These are phyloP conservation scores for Drosophila helvetica DNA, from an alignment of 2,888 invertebrate genomes.

Conservation along the genomic window DNA sequence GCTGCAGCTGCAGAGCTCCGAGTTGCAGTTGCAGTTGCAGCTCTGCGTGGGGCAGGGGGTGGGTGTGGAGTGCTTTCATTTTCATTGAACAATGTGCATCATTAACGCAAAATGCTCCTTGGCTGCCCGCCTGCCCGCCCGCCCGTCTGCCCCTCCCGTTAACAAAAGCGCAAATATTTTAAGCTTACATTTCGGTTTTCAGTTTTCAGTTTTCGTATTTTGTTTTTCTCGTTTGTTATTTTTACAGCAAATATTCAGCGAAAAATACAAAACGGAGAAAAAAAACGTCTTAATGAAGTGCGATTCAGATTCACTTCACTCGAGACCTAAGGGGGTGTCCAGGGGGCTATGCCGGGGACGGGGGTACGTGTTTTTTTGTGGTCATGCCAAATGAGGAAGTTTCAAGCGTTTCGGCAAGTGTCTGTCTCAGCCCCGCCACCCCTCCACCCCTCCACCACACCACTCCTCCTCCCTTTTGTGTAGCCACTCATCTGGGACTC, in stretches of 20 bases:
- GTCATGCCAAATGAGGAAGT: constrained; percentile 75
- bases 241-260: constrained; percentile 58
- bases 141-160: constrained; percentile 51
- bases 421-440: constrained; percentile 11
- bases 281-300: constrained; percentile 71
- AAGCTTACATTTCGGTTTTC: constrained; percentile 58
- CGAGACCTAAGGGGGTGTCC: constrained; percentile 29
- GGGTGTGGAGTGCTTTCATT: constrained; percentile 63
- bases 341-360: background rate
- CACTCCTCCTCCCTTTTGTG: background rate
- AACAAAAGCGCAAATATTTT: constrained; percentile 79
- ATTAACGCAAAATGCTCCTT: constrained; percentile 63
- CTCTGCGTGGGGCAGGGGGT: too few species aligned
- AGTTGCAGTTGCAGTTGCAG: constrained; percentile 21
- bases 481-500: constrained; percentile 57
- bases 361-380: constrained; percentile 45
- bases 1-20: background rate
- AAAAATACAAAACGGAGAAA: constrained; percentile 22
- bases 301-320: constrained; percentile 71
- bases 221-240: constrained; percentile 52
- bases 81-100: constrained; percentile 79
- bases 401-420: constrained; percentile 63
- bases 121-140: constrained; percentile 35
- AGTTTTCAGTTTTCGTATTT: constrained; percentile 18
- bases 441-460: background rate